Conservation (phyloP, 1,140 invertebrate genomes). For the Plutomurus gul region DNA sequence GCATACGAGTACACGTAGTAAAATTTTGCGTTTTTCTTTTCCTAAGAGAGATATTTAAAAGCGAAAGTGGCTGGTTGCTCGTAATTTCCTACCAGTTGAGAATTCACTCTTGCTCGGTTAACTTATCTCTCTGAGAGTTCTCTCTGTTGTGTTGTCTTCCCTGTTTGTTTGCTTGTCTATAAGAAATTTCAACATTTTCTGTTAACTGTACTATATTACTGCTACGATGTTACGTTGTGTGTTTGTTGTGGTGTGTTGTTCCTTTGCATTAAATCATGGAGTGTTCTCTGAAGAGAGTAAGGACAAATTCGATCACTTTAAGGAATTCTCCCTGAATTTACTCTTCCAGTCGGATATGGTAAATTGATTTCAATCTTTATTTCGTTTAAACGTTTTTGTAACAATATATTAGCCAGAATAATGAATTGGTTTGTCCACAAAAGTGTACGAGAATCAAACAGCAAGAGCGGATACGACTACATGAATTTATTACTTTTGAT, state of each 20-base stretch:
- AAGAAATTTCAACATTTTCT: background rate
- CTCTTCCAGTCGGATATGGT: constrained; percentile 41
- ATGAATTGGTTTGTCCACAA: too few relatives aligned
- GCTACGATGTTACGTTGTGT: background rate
- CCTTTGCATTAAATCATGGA: background rate
- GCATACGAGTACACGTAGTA: background rate
- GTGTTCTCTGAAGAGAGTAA: background rate
- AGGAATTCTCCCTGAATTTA: constrained; percentile 33
- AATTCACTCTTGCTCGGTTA: background rate
- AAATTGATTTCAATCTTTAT: too few relatives aligned
- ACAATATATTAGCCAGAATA: too few relatives aligned
- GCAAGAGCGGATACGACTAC: too few relatives aligned
- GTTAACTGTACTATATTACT: background rate
- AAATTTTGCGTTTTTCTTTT: constrained; percentile 27
- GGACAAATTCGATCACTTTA: constrained; percentile 5
- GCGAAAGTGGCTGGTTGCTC: constrained; percentile 18
- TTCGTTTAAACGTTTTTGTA: too few relatives aligned
- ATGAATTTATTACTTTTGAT: too few relatives aligned
- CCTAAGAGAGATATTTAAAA: constrained; percentile 29
- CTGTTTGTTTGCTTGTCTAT: background rate
- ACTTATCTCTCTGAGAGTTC: background rate
- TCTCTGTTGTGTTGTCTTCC: background rate
- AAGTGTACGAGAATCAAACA: too few relatives aligned
- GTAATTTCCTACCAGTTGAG: constrained; percentile 18
- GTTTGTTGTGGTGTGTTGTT: background rate